A percentile compares a stretch with the other conserved stretches of the same genome.
Evolutionary conservation across 2,888 invertebrate genomes (phyloP).

Genomic region (Hypomecis punctinalis): DNA sequence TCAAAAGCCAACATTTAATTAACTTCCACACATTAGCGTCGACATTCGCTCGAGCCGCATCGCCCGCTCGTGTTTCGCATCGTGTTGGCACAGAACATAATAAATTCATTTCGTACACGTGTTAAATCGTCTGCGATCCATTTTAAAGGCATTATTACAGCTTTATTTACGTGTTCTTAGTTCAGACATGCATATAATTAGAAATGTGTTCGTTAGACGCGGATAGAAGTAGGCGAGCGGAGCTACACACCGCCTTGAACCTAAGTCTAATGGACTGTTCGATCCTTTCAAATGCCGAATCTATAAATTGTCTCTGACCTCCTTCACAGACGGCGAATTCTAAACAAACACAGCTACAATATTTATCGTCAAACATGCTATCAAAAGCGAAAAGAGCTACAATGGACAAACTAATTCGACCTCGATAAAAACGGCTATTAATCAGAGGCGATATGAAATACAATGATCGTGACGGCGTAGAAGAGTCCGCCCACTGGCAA

Average conservation of each 20-base stretch:
- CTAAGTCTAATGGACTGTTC: constrained; percentile 25
- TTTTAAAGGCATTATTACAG: constrained; percentile 37
- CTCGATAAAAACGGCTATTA: constrained; percentile 42
- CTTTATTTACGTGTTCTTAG: constrained; percentile 40
- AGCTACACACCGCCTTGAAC: constrained; percentile 41
- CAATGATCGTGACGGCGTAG: constrained; percentile 47
- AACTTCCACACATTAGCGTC: constrained; percentile 53
- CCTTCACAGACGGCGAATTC: constrained; percentile 10
- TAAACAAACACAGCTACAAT: constrained; percentile 26
- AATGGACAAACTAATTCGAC: constrained; percentile 37
- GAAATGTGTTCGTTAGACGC: constrained; percentile 46
- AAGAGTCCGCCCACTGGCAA: constrained; percentile 61
- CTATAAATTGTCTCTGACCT: constrained; percentile 19
- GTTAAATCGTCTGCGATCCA: constrained; percentile 45
- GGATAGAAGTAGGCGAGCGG: constrained; percentile 49
- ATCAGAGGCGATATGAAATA: constrained; percentile 45
- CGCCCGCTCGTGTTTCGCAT: constrained; percentile 28
- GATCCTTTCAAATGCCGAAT: constrained; percentile 17
- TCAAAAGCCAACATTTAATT: constrained; percentile 53
- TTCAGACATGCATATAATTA: constrained; percentile 47
- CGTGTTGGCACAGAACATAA: constrained; percentile 47
- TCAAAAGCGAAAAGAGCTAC: constrained; percentile 29
- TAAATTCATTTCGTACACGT: constrained; percentile 36
- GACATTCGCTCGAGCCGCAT: constrained; percentile 46
- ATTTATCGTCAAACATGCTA: constrained; percentile 26